A percentile compares a stretch with the other conserved stretches of the same genome.
phyloP scores from a whole-genome alignment of 1,140 invertebrate species.

The Colletes gigas region DNA sequence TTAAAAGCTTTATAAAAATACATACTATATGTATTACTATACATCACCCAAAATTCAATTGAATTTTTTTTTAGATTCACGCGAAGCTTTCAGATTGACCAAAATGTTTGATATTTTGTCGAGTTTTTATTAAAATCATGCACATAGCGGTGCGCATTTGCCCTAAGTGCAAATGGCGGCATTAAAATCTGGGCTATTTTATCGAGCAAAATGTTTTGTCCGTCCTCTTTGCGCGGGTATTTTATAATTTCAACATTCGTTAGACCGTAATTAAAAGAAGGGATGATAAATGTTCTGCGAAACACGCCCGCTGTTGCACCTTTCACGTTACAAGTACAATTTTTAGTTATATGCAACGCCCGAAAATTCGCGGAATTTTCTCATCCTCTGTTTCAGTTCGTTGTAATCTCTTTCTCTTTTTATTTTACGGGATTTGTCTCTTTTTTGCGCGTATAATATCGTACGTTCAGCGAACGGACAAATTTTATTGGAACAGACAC shows the following conservation, averaged over 20 bases:
- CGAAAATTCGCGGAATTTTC: conserved; percentile 37
- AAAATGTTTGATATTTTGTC: background rate
- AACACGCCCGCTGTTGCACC: conserved; percentile 26
- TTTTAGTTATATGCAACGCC: background rate
- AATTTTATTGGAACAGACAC: conserved; percentile 52
- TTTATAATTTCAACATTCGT: conserved; percentile 22
- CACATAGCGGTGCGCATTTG: background rate
- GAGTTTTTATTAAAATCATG: background rate
- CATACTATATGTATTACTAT: too few relatives aligned
- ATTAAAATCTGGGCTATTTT: background rate
- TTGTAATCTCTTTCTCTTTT: background rate
- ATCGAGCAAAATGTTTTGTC: background rate
- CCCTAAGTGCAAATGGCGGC: background rate
- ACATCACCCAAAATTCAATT: too few relatives aligned
- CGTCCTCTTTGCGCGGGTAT: background rate
- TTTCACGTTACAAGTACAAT: conserved; percentile 12
- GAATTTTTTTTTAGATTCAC: background rate
- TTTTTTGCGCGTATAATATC: background rate
- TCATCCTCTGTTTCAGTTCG: conserved; percentile 40
- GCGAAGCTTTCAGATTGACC: background rate
- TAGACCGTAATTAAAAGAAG: conserved; percentile 36
- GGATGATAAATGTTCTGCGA: conserved; percentile 13
- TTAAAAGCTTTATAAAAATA: too few relatives aligned
- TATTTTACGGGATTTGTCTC: too few relatives aligned
- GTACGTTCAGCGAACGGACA: conserved; percentile 3